Base-by-base conservation (phyloP, 2,797 vertebrate species). In the Antennarius maculatus region DNA sequence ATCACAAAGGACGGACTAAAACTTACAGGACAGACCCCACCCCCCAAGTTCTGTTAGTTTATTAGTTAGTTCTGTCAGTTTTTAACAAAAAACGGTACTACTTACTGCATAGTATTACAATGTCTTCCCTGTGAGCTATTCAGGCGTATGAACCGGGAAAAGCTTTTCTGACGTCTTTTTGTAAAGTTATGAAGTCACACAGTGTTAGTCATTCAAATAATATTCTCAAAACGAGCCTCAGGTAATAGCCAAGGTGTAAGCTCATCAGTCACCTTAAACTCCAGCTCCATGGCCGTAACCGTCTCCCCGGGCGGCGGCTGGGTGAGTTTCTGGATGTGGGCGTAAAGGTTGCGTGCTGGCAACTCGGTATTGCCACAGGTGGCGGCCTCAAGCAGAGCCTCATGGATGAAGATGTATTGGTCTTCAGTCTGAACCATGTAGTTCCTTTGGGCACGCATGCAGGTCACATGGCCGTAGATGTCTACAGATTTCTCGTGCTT, bases 401-500 rank as follows among this genome's bases (percentile, higher is more conserved):
- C 97, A 0, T 98, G 97, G 90, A 98, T 97, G 88, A 98, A 98
- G 90, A 97, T 96, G 70, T 98, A 98, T 83, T 98, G 97, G 91
- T 98, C 97, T 89, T 98, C 96, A 0, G 97, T 98, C 90, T 98
- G 97, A 39, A 98, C 97, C 97, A 97, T 98, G 90, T 98, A 98
- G 92, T 98, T 98, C 63, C 97, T 92, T 91, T 98, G 97, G 1
- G 97, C 94, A 2, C 97, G 94, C 96, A 98, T 97, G 91, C 96
- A 97, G 0, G 97, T 98, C 93, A 98, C 96, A 0, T 98, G 97
- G 48, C 97, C 97, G 0, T 98, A 98, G 91, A 98, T 95, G 89
- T 98, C 97, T 6, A 98, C 97, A 0, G 96, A 95, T 88, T 98
- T 97, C 92, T 98, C 97, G 0, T 97, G 96, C 85, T 97, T 98